Evolutionary conservation across 2,113 vertebrate genomes (phyloP).

Genomic region (Entelurus aequoreus): DNA sequence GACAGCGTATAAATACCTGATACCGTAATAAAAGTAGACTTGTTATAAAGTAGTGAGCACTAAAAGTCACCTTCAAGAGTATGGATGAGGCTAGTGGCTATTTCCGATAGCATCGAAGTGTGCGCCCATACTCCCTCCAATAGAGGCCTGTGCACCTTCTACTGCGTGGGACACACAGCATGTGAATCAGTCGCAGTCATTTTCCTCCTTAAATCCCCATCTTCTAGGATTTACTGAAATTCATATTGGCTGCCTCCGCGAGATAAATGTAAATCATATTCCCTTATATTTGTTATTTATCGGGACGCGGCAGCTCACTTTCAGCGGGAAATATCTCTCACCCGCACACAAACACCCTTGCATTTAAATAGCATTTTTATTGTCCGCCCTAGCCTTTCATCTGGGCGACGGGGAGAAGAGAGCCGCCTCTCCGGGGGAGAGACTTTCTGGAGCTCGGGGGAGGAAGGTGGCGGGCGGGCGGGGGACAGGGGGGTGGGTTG

Average conservation of each 20-base stretch:
- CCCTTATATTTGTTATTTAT: constrained; percentile 81
- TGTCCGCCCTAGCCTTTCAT: constrained; percentile 77
- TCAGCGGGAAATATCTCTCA: constrained; percentile 75
- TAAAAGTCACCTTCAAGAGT: constrained; percentile 37
- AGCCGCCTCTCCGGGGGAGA: constrained; percentile 73
- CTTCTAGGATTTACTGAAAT: constrained; percentile 81
- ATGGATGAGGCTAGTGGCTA: constrained; percentile 44
- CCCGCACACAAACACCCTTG: constrained; percentile 76
- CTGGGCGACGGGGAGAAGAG: constrained; percentile 60
- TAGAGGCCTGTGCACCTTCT: constrained; percentile 62
- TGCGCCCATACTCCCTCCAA: constrained; percentile 61
- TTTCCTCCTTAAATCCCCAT: constrained; percentile 77
- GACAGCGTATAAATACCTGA: background rate
- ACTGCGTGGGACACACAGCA: constrained; percentile 73
- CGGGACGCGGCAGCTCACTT: constrained; percentile 74
- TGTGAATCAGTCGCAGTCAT: constrained; percentile 73
- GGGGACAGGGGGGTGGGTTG: background rate
- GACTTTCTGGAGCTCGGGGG: constrained; percentile 52
- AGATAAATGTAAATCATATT: constrained; percentile 81
- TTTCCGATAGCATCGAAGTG: constrained; percentile 65
- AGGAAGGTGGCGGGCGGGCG: constrained; percentile 37
- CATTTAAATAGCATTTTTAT: constrained; percentile 81
- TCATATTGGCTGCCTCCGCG: constrained; percentile 84
- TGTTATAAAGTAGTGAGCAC: background rate
- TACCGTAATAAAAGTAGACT: background rate